Conservation (phyloP, 1,140 invertebrate genomes). For the Eulimnadia texana region DNA sequence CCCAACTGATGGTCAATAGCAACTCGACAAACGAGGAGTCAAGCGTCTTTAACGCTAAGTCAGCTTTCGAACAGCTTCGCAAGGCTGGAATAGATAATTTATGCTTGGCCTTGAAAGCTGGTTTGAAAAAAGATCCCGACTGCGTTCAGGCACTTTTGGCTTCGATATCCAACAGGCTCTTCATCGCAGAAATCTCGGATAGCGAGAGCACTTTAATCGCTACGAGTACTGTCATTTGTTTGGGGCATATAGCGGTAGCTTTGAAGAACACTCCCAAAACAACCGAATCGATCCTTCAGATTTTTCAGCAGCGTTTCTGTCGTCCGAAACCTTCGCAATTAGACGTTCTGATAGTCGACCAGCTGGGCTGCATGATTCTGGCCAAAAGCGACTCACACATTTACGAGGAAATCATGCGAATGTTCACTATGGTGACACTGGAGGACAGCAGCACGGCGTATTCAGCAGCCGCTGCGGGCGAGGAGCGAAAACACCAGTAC, state of each 20-base stretch:
- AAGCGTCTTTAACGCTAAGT: conserved; percentile 32
- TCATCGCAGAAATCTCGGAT: conserved; percentile 43
- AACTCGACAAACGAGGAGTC: background rate
- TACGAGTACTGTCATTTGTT: conserved; percentile 90
- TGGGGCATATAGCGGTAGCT: conserved; percentile 91
- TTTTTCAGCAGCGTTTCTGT: conserved; percentile 92
- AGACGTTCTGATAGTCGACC: conserved; percentile 89
- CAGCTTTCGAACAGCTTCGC: conserved; percentile 67
- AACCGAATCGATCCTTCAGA: conserved; percentile 87
- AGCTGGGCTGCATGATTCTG: conserved; percentile 93
- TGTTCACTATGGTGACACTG: conserved; percentile 90
- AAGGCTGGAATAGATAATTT: conserved; percentile 93
- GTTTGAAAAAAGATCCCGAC: conserved; percentile 68
- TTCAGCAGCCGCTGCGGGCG: conserved; percentile 33
- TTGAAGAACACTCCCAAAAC: conserved; percentile 83
- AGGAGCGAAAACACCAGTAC: conserved; percentile 35
- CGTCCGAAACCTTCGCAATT: conserved; percentile 63
- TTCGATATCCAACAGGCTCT: conserved; percentile 83
- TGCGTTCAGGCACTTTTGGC: conserved; percentile 89
- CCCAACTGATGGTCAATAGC: background rate
- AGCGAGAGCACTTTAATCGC: conserved; percentile 78
- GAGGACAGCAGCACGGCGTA: conserved; percentile 85
- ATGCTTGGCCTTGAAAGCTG: conserved; percentile 80
- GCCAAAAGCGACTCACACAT: conserved; percentile 66
- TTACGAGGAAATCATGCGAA: conserved; percentile 91